Conservation (phyloP, 2,888 invertebrate species). For the Callinectes sapidus region DNA sequence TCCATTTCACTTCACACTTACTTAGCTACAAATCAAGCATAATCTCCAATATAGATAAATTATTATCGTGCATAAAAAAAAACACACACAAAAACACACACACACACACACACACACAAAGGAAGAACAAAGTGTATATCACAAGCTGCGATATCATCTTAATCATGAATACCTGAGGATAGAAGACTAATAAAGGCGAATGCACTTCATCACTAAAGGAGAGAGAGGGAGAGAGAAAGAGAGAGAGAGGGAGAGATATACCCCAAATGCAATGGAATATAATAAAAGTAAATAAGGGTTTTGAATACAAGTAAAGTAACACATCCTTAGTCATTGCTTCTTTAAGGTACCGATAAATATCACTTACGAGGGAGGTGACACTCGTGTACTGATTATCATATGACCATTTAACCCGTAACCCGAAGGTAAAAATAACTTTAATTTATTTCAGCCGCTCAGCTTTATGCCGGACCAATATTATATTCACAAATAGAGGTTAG, state of each 20-base stretch:
- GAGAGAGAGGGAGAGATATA: neutral
- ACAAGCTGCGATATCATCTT: no score
- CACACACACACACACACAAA: no score
- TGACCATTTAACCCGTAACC: slow-evolving; percentile 47
- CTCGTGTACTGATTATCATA: slow-evolving; percentile 49
- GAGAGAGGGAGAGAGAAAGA: neutral
- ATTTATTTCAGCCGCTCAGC: slow-evolving; percentile 47
- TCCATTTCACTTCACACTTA: neutral
- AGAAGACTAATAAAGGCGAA: no score
- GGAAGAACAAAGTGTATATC: neutral
- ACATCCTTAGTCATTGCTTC: neutral
- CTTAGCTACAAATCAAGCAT: neutral
- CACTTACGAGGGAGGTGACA: slow-evolving; percentile 21
- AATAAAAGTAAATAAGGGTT: neutral
- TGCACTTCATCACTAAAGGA: neutral
- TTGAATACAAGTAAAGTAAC: neutral
- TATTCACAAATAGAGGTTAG: slow-evolving; percentile 40
- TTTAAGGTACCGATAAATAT: slow-evolving; percentile 34
- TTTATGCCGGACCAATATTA: slow-evolving; percentile 50
- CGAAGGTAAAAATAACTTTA: slow-evolving; percentile 43
- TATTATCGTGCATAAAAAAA: neutral
- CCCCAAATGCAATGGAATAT: neutral
- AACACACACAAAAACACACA: no score
- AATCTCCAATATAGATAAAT: neutral
- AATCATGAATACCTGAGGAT: no score